phyloP scores from a whole-genome alignment of 2,797 vertebrate species.

The Rhinoraja longicauda region DNA sequence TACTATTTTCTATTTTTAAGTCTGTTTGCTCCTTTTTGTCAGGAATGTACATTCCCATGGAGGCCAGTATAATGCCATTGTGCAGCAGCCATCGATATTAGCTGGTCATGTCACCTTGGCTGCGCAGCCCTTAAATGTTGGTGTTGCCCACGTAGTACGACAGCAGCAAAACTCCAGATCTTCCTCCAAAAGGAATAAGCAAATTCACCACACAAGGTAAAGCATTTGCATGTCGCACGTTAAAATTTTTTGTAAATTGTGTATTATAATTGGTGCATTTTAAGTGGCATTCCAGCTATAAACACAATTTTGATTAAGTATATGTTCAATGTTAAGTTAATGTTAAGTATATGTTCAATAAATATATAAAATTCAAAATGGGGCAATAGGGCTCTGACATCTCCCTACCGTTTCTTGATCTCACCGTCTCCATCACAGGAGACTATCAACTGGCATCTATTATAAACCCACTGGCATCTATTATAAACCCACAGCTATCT shows the following conservation, averaged over 20 bases:
- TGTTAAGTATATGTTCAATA: background rate
- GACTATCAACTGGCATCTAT: no score
- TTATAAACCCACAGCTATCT: no score
- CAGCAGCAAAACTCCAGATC: slow-evolving; percentile 70
- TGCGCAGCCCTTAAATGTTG: slow-evolving; percentile 70
- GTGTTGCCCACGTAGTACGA: slow-evolving; percentile 67
- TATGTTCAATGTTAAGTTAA: background rate
- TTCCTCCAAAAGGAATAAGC: slow-evolving; percentile 76
- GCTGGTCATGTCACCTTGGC: slow-evolving; percentile 67
- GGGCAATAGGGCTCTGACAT: no score
- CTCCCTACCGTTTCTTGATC: no score
- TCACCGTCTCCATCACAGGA: no score
- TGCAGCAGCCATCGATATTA: slow-evolving; percentile 74
- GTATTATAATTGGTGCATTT: background rate
- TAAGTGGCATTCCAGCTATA: background rate
- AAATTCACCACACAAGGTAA: slow-evolving; percentile 74
- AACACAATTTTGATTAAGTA: background rate
- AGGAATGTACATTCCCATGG: slow-evolving; percentile 77
- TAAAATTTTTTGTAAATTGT: background rate
- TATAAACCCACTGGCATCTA: no score
- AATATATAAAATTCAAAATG: background rate
- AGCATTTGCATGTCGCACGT: slow-evolving; percentile 39
- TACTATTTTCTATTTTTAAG: no score
- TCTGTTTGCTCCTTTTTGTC: slow-evolving; percentile 26
- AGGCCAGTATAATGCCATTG: slow-evolving; percentile 72